These are phyloP conservation scores for Pseudochirops corinnae DNA, from an alignment of 2,797 vertebrate species.

Conservation along the genomic window DNA sequence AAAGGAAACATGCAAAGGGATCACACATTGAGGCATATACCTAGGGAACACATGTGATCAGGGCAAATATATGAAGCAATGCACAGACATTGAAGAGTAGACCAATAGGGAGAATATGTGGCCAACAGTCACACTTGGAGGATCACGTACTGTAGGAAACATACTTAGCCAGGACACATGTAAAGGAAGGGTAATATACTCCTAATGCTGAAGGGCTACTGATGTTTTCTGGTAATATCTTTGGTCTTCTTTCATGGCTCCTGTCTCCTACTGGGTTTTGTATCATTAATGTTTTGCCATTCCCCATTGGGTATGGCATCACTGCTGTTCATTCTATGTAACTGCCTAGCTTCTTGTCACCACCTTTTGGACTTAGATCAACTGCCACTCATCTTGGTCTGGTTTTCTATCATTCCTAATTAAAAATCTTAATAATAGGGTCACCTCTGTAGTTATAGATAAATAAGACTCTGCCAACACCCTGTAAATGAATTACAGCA, in stretches of 20 bases:
- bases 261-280: background rate
- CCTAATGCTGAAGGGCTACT: background rate
- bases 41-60: background rate
- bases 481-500: background rate
- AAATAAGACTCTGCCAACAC: background rate
- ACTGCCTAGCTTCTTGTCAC: constrained; percentile 8
- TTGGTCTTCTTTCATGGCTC: background rate
- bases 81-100: background rate
- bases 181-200: background rate
- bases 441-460: background rate
- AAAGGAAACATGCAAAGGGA: background rate
- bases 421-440: background rate
- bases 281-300: background rate
- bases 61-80: background rate
- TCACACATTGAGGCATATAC: background rate
- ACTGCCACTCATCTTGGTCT: background rate
- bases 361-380: background rate
- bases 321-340: background rate
- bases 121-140: background rate
- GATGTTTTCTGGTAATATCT: background rate
- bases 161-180: background rate
- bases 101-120: background rate
- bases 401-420: background rate
- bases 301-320: background rate
- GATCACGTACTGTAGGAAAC: background rate